A percentile compares a stretch with the other conserved stretches of the same genome.
Evolutionary conservation across 2,888 invertebrate species (phyloP).

Genomic region (Polymixis flavicincta): DNA sequence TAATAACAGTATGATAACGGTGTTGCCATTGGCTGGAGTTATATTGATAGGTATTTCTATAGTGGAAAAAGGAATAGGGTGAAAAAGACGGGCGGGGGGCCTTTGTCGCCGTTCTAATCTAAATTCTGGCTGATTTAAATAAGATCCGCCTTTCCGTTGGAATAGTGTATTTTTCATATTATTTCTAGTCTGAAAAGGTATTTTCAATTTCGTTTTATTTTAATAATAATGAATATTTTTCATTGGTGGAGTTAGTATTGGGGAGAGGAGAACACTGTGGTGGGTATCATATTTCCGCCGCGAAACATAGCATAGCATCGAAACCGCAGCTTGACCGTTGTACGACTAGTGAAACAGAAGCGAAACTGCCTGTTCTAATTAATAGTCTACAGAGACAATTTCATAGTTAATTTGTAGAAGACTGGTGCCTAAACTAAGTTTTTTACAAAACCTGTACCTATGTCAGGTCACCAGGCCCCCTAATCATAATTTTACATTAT

Average conservation of each 20-base stretch:
- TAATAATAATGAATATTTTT: background rate
- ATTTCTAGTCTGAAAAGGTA: background rate
- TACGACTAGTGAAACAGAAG: background rate
- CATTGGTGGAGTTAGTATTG: background rate
- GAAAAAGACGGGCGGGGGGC: too few species aligned
- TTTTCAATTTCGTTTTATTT: background rate
- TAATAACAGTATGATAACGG: slow-evolving; percentile 40
- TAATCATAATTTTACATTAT: too few species aligned
- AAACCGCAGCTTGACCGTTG: background rate
- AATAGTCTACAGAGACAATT: too few species aligned
- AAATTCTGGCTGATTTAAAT: background rate
- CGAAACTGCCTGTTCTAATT: too few species aligned
- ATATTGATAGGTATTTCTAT: background rate
- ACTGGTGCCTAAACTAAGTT: too few species aligned
- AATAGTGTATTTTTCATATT: background rate
- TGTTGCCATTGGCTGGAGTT: slow-evolving; percentile 5
- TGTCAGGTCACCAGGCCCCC: too few species aligned
- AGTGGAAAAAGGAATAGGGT: background rate
- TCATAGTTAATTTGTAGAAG: too few species aligned
- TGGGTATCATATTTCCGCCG: background rate
- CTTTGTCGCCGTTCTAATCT: background rate
- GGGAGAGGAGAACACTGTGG: background rate
- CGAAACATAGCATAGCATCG: background rate
- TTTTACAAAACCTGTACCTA: too few species aligned
- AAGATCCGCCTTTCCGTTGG: too few species aligned